Base-by-base conservation (phyloP, 2,113 vertebrate genomes). In the Setophaga kirtlandii region DNA sequence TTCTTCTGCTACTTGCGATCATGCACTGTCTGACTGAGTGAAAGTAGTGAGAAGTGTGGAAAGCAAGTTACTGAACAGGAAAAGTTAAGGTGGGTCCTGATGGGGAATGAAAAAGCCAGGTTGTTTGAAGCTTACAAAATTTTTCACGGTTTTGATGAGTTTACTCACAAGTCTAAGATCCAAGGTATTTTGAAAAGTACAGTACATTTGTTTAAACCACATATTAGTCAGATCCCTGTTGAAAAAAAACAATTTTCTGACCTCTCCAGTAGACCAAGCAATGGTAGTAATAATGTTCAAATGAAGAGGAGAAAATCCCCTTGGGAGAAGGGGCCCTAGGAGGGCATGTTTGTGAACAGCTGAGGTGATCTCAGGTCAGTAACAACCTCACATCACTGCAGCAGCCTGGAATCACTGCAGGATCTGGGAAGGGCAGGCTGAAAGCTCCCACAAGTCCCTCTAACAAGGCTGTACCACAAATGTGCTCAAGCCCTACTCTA, bases 401-500 rank as follows among this genome's bases (percentile, higher is more conserved):
- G 28, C 55, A 87, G 28, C 12, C 59, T 64, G 49, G 28, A 64
- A 65, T 24, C 50, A 35, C 50, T 50, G 44, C 56, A 50, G 30
- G 9, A 37, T 55, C 14, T 59, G 65, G 33, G 39, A 74, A 25
- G 22, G 11, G 3, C 5, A 82, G 62, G 28, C 33, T 76, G 80
- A 37, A 17, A 79, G 44, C 30, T 90, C 86, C 47, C 58, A 67
- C 23, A 35, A 23, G 70, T 10, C 53, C 42, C 70, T 56, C 70
- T 16, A 28, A 59, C 0, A 2, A 64, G 27, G 28, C 53, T 56
- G 58, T 42, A 39, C 42, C 69, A 69, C 1, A 5, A 56, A 33
- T 0, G 4, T 1, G 1, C 67, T 64, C 52, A 27, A 71, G 44
- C 11, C 31, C 33, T 11, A 11, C 8, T 2, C 2, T 0, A 35